phyloP scores from a whole-genome alignment of 2,797 vertebrate species.

The Myotis planiceps region DNA sequence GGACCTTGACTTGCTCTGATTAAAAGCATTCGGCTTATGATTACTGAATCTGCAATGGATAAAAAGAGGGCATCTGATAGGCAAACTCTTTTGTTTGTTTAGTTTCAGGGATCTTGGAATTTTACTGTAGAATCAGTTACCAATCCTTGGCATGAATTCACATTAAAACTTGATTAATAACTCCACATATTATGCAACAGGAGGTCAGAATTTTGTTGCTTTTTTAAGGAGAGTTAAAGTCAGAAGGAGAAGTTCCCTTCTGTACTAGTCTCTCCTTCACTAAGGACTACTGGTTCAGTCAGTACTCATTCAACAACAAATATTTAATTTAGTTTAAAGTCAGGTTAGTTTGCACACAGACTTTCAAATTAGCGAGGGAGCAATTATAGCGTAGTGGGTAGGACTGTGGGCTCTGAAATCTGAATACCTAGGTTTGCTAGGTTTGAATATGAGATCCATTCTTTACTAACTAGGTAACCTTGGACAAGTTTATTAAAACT shows the following conservation, averaged over 20 bases:
- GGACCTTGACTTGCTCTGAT: not conserved
- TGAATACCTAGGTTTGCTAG: not conserved
- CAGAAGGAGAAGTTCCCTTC: not conserved
- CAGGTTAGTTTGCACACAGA: slow-evolving; percentile 56
- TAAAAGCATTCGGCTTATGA: slow-evolving; percentile 11
- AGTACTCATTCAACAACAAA: slow-evolving; percentile 29
- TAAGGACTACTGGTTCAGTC: not conserved
- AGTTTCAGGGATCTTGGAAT: slow-evolving; percentile 10
- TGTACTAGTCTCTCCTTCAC: slow-evolving; percentile 23
- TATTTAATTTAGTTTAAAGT: slow-evolving; percentile 41
- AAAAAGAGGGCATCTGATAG: not conserved
- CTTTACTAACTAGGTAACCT: slow-evolving; percentile 29
- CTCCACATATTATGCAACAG: not conserved
- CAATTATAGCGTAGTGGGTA: not conserved
- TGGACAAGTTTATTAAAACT: not conserved
- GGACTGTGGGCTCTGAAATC: not conserved
- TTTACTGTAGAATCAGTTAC: not conserved
- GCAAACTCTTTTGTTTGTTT: not conserved
- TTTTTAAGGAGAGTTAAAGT: not conserved
- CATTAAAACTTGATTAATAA: slow-evolving; percentile 39
- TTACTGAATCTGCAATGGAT: not conserved
- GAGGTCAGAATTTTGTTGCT: slow-evolving; percentile 1
- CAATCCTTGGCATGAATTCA: not conserved
- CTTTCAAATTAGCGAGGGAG: slow-evolving; percentile 49
- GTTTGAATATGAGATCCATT: not conserved